These are phyloP conservation scores for Datnioides undecimradiatus DNA, from an alignment of 2,113 vertebrate species.

Conservation along the genomic window DNA sequence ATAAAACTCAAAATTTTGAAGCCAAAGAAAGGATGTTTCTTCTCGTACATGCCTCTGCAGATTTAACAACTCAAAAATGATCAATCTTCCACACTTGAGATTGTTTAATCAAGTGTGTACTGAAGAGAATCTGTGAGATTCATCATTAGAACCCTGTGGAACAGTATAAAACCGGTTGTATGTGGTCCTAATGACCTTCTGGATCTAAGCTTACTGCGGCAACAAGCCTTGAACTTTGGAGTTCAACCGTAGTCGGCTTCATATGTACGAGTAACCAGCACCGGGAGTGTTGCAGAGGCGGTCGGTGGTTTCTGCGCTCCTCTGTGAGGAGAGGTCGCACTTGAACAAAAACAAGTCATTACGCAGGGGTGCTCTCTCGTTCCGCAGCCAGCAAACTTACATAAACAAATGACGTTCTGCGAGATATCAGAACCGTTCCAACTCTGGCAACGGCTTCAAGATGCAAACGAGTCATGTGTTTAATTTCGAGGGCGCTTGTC, in stretches of 20 bases:
- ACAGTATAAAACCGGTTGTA: background rate
- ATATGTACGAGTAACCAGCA: background rate
- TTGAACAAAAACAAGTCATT: conserved; percentile 60
- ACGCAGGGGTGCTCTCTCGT: conserved; percentile 21
- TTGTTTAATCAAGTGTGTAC: background rate
- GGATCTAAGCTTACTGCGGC: background rate
- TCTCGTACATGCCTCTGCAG: background rate
- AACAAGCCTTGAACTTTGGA: background rate
- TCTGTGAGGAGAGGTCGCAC: conserved; percentile 36
- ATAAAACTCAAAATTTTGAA: background rate
- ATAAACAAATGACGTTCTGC: conserved; percentile 56
- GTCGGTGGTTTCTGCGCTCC: conserved; percentile 6
- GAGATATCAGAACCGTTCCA: conserved; percentile 42
- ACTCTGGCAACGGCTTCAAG: conserved; percentile 30
- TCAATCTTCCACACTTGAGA: background rate
- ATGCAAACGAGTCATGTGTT: conserved; percentile 36
- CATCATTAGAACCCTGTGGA: background rate
- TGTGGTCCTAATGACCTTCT: background rate
- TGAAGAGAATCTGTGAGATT: background rate
- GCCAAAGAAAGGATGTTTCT: background rate
- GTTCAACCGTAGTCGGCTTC: conserved; percentile 14
- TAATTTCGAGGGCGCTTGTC: conserved; percentile 9
- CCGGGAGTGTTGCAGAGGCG: conserved; percentile 2
- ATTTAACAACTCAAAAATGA: background rate
- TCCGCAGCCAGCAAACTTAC: conserved; percentile 24